Conservation (phyloP, 2,797 vertebrate genomes). For the Microctenopoma stevenorrisi region DNA sequence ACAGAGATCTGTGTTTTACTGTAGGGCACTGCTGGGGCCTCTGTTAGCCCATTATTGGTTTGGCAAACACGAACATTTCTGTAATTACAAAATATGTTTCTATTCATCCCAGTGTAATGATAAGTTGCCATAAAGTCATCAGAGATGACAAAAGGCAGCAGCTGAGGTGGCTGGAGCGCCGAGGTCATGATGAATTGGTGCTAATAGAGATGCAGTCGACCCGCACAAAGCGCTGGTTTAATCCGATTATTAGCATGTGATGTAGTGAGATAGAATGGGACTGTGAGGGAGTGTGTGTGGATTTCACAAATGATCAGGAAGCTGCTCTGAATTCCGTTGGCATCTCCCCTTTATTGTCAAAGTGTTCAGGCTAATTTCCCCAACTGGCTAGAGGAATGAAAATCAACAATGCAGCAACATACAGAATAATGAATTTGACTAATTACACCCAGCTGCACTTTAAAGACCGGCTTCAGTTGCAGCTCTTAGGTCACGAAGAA, state of each 20-base stretch:
- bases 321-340: constrained; percentile 65
- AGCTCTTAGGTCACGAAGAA: constrained; percentile 31
- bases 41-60: constrained; percentile 76
- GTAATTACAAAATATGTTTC: constrained; percentile 78
- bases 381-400: constrained; percentile 51
- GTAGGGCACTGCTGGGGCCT: constrained; percentile 58
- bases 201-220: constrained; percentile 66
- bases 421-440: constrained; percentile 52
- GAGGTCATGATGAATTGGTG: constrained; percentile 73
- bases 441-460: constrained; percentile 50
- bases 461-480: constrained; percentile 32
- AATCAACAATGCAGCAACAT: constrained; percentile 43
- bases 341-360: constrained; percentile 66
- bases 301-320: constrained; percentile 57
- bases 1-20: constrained; percentile 78
- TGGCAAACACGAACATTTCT: constrained; percentile 73
- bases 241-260: constrained; percentile 72
- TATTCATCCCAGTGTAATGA: constrained; percentile 79
- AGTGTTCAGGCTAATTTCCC: constrained; percentile 74
- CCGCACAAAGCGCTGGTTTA: constrained; percentile 64
- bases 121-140: constrained; percentile 52
- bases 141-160: constrained; percentile 9
- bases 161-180: constrained; percentile 53
- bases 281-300: neutral
- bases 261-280: constrained; percentile 37